A percentile compares a stretch with the other conserved stretches of the same genome.
These are phyloP conservation scores for Paracentrotus lividus DNA, from an alignment of 53 echinoderm and acorn worm genomes.

Conservation along the genomic window DNA sequence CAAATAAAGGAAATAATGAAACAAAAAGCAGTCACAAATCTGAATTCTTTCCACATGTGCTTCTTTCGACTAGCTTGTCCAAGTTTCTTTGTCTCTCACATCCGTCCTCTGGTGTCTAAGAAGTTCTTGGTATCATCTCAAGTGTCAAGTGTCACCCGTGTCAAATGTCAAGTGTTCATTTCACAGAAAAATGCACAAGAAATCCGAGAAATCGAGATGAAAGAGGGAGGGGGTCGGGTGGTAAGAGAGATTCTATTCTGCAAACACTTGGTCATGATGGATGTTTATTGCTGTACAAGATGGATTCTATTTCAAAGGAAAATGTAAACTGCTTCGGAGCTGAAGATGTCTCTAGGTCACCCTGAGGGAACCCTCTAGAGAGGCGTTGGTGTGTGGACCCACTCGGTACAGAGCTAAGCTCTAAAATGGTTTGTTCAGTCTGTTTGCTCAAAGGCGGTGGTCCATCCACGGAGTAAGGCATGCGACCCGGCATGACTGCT, in stretches of 20 bases:
- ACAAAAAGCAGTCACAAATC: not conserved
- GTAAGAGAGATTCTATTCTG: not conserved
- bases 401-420: not conserved
- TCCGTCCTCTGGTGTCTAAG: not conserved
- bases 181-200: constrained; percentile 33
- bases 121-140: not conserved
- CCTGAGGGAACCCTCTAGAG: not conserved
- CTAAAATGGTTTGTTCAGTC: not conserved
- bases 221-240: not conserved
- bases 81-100: constrained; percentile 2
- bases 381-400: not conserved
- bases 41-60: not conserved
- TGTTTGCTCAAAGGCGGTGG: constrained; percentile 18
- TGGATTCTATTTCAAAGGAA: not conserved
- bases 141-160: constrained; percentile 11
- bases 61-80: not conserved
- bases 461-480: not conserved
- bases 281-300: not conserved
- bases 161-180: constrained; percentile 50
- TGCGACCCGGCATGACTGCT: not conserved
- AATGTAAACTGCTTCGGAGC: not conserved
- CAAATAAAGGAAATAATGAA: not conserved
- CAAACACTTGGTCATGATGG: not conserved
- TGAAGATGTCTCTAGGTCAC: not conserved
- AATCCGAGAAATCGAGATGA: not conserved